Conservation (phyloP, 2,888 invertebrate species). For the Omphaloscelis lunosa region DNA sequence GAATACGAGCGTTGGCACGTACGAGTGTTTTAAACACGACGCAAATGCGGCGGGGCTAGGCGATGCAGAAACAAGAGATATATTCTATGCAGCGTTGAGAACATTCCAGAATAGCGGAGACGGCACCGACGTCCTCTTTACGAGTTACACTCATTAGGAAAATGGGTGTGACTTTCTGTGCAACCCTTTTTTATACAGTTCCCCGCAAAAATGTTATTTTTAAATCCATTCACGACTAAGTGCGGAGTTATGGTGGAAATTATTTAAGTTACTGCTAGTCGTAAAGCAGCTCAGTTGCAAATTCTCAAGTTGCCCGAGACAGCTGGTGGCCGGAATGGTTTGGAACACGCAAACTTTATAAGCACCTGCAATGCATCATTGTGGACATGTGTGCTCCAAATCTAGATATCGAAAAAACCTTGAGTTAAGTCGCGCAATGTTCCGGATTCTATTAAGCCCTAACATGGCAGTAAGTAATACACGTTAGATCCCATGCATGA, state of each 20-base stretch:
- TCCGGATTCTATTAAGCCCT: constrained; percentile 28
- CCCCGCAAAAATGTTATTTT: constrained; percentile 65
- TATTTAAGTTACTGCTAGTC: constrained; percentile 33
- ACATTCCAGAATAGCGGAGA: constrained; percentile 69
- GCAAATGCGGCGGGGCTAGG: constrained; percentile 71
- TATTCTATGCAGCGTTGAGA: constrained; percentile 70
- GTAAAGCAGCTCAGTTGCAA: constrained; percentile 43
- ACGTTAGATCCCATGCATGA: constrained; percentile 23
- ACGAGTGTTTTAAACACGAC: constrained; percentile 74
- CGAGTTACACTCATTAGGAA: constrained; percentile 78
- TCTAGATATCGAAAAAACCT: constrained; percentile 32
- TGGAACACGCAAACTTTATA: constrained; percentile 77
- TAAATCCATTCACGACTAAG: constrained; percentile 57
- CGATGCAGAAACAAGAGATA: constrained; percentile 72
- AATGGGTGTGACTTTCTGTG: constrained; percentile 71
- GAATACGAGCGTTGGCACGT: constrained; percentile 76
- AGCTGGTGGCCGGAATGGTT: constrained; percentile 67
- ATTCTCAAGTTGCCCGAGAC: constrained; percentile 43
- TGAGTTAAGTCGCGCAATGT: background rate
- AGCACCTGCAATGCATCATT: constrained; percentile 84
- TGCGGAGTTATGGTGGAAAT: constrained; percentile 42
- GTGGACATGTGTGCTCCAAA: constrained; percentile 61
- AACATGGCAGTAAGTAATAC: constrained; percentile 48
- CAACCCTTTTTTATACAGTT: constrained; percentile 65
- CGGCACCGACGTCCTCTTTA: constrained; percentile 69